Conservation (phyloP, 2,797 vertebrate genomes). For the Gobionotothen gibberifrons region DNA sequence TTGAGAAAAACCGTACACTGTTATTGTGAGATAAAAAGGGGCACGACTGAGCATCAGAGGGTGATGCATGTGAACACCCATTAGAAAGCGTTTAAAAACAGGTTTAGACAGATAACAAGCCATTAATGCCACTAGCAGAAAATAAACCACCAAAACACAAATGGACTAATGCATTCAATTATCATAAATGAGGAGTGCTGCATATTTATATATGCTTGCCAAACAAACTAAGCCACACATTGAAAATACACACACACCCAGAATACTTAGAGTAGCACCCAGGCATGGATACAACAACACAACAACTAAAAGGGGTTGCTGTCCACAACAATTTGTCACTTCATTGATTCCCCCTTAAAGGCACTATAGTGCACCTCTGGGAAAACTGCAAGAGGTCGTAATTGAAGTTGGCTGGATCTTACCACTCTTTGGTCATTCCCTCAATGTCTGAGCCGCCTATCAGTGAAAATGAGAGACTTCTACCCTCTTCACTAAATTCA, state of each 20-base stretch:
- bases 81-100: constrained; percentile 73
- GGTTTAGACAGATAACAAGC: constrained; percentile 76
- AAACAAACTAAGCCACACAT: constrained; percentile 34
- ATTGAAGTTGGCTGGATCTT: constrained; percentile 81
- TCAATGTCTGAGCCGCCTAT: constrained; percentile 73
- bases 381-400: constrained; percentile 75
- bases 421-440: constrained; percentile 71
- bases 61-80: constrained; percentile 58
- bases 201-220: constrained; percentile 58
- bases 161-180: constrained; percentile 77
- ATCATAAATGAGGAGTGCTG: constrained; percentile 61
- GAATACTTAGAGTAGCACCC: constrained; percentile 40
- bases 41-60: constrained; percentile 36
- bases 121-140: constrained; percentile 73
- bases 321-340: constrained; percentile 83
- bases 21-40: constrained; percentile 37
- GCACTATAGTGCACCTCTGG: constrained; percentile 74
- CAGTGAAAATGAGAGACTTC: constrained; percentile 77
- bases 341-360: constrained; percentile 83
- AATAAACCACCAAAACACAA: constrained; percentile 74
- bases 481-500: constrained; percentile 64
- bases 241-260: constrained; percentile 29
- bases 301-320: constrained; percentile 78
- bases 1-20: constrained; percentile 44
- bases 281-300: constrained; percentile 64